A percentile compares a stretch with the other conserved stretches of the same genome.
Evolutionary conservation across 1,140 invertebrate genomes (phyloP).

Genomic region (Bombus terrestris): DNA sequence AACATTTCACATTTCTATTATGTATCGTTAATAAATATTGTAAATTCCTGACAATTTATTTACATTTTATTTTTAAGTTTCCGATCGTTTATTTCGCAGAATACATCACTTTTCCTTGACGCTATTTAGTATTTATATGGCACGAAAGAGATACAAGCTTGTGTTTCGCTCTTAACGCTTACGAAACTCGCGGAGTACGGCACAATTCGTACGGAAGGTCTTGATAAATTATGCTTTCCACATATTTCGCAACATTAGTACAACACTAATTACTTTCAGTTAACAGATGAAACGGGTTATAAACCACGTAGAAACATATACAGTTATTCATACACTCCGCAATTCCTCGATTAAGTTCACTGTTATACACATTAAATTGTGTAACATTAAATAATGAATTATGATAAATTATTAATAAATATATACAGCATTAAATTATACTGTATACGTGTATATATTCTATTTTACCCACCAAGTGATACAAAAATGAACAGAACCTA

Average conservation of each 20-base stretch:
- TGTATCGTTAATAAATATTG: background rate
- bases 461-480: no score
- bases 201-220: background rate
- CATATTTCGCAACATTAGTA: background rate
- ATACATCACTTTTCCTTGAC: background rate
- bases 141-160: background rate
- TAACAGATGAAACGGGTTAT: background rate
- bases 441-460: no score
- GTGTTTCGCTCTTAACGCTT: background rate
- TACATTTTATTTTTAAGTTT: background rate
- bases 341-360: background rate
- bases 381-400: no score
- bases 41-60: background rate
- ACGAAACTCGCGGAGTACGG: background rate
- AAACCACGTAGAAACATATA: background rate
- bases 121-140: background rate
- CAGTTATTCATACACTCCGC: background rate
- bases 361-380: no score
- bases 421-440: no score
- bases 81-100: background rate
- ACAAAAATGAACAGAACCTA: no score
- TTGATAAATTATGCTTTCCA: background rate
- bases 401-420: no score
- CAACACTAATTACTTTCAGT: background rate
- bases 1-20: no score